Conservation (phyloP, 2,888 invertebrate genomes). For the Andrena camellia region DNA sequence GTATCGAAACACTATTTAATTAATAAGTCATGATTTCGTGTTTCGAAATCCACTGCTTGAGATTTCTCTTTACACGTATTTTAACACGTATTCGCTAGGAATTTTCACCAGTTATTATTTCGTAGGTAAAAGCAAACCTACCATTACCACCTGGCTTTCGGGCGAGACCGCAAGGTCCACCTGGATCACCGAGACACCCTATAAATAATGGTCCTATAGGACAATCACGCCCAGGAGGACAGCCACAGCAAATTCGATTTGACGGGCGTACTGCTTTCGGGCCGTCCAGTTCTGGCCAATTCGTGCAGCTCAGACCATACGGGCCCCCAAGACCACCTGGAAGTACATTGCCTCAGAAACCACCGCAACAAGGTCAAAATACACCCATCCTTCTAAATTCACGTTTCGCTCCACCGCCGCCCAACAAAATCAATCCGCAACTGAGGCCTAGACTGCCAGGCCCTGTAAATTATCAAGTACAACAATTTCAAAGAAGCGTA, state of each 20-base stretch:
- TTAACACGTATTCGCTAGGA: not conserved
- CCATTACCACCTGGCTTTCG: slow-evolving; percentile 72
- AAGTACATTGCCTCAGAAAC: slow-evolving; percentile 53
- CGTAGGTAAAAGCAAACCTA: slow-evolving; percentile 75
- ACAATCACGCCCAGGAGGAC: slow-evolving; percentile 87
- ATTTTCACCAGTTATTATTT: slow-evolving; percentile 54
- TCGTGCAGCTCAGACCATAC: slow-evolving; percentile 69
- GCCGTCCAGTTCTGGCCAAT: slow-evolving; percentile 83
- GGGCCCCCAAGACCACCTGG: slow-evolving; percentile 69
- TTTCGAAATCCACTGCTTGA: too few species aligned
- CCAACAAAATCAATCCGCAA: slow-evolving; percentile 52
- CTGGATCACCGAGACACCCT: slow-evolving; percentile 75
- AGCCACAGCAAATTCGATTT: slow-evolving; percentile 86
- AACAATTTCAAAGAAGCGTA: slow-evolving; percentile 40
- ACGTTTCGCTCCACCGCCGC: slow-evolving; percentile 49
- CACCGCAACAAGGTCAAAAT: slow-evolving; percentile 56
- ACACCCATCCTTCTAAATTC: slow-evolving; percentile 43
- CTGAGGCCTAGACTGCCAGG: slow-evolving; percentile 57
- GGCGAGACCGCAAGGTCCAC: slow-evolving; percentile 75
- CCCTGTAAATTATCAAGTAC: slow-evolving; percentile 48
- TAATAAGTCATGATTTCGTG: too few species aligned
- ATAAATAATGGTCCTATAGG: slow-evolving; percentile 76
- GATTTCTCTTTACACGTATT: too few species aligned
- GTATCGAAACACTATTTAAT: too few species aligned
- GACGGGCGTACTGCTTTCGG: slow-evolving; percentile 85